Evolutionary conservation across 2,797 vertebrate species (phyloP), one percentile per base, ranked within the genome.

Genomic region (Micromesistius poutassou): DNA sequence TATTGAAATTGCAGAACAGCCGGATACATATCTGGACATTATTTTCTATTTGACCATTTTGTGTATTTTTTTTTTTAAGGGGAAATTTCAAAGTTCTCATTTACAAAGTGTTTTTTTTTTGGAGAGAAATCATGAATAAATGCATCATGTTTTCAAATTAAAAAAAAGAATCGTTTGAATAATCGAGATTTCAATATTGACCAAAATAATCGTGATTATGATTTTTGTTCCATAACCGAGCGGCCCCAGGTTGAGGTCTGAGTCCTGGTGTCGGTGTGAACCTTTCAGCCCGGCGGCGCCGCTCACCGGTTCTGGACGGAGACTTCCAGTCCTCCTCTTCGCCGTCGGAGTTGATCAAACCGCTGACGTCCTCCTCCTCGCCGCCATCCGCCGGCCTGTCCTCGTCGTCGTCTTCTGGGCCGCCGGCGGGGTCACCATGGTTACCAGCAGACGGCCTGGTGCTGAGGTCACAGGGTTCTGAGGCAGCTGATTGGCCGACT

Each of bases 261-360:
- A 1, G 36, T 33, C 33, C 2, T 33, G 12, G 16, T 25, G 19
- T 62, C 8, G 9, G 55, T 62, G 22, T n/a, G 6, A 8, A 25
- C 1, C 28, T 22, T 71, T 31, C 30, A 16, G 19, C 16, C 70
- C 2, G 28, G 68, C 50, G n/a, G n/a, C n/a, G n/a, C n/a, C n/a
- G 2, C 62, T 68, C 62, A 68, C 62, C 62, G 28, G 62, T 28
- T 68, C 25, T 68, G 62, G 62, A 68, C 25, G 62, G 62, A 68
- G n/a, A 68, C 62, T 12, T 85, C 88, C 86, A 89, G 13, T 79
- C 81, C 76, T 91, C 89, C 30, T 90, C 88, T n/a, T 91, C 90
- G 1, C 90, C 90, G 0, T 91, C 90, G 28, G 89, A 90, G 85
- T 91, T 91, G 1, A 90, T 91, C 81, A 90, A 70, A 6, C 86